Base-by-base conservation (phyloP, 2,113 vertebrate genomes). In the Tylochromis polylepis region DNA sequence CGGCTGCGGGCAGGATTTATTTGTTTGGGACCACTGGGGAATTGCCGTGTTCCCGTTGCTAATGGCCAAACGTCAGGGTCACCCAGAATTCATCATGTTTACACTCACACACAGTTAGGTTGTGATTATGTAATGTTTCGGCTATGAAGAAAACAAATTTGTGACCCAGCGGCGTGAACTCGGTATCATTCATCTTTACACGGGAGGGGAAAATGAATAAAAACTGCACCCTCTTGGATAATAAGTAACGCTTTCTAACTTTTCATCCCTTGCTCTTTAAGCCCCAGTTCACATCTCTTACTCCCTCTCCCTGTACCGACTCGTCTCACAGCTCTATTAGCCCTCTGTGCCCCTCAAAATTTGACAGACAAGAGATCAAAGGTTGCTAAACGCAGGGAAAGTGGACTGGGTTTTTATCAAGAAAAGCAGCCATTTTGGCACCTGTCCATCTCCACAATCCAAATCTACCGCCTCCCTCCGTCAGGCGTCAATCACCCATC, bases 51-150 rank as follows among this genome's bases (percentile, higher is more conserved):
- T 93, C 85, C 78, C 75, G 8, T 87, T 87, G 20, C 46, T 89
- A 94, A 87, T 81, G 80, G 88, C 79, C 70, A 43, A 91, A 79
- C 8, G 53, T 84, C 85, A 70, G 88, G 90, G 85, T 94, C 87
- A 90, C 85, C 57, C 84, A 92, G 81, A 87, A 94, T 94, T 70
- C 93, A 93, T 87, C 89, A 91, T 87, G 91, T 92, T 93, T 75
- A 89, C 88, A 82, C 88, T 20, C 78, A 55, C 67, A 70, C 77
- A 83, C 34, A 59, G 56, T 6, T 27, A 6, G 1, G 34, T 31
- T 41, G 60, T 3, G 88, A 86, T 93, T 82, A 94, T 78, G 81
- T 81, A 83, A 94, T 41, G 55, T 46, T 83, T 62, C 38, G 18
- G 55, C 77, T 31, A 27, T 20, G 77, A 85, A 53, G 46, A 15